Evolutionary conservation across 2,113 vertebrate species (phyloP).

Genomic region (Hirundichthys speculiger): DNA sequence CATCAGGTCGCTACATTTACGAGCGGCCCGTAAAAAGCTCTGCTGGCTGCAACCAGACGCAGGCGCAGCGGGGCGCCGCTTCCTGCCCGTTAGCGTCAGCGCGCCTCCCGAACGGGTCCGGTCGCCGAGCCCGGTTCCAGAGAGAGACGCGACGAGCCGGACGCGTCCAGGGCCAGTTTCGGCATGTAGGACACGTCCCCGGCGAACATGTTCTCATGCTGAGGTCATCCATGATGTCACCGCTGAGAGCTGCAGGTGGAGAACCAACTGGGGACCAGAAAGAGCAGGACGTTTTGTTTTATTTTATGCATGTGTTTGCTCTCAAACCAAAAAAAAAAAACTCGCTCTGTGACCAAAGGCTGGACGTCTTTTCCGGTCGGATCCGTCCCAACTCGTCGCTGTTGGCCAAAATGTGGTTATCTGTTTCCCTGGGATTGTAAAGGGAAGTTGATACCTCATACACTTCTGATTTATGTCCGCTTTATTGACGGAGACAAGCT

Average conservation of each 20-base stretch:
- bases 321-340: constrained; percentile 27
- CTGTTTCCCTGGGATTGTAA: constrained; percentile 48
- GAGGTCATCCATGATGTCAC: constrained; percentile 77
- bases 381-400: constrained; percentile 27
- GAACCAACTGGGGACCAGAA: constrained; percentile 49
- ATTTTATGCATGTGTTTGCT: constrained; percentile 56
- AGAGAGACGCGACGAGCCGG: constrained; percentile 46
- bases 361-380: constrained; percentile 58
- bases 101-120: constrained; percentile 47
- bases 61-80: constrained; percentile 50
- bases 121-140: constrained; percentile 38
- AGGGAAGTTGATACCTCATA: constrained; percentile 57
- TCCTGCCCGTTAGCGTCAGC: constrained; percentile 40
- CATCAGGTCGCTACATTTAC: constrained; percentile 85
- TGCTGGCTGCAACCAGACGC: constrained; percentile 61
- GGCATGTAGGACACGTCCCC: constrained; percentile 73
- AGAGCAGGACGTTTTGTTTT: constrained; percentile 23
- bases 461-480: constrained; percentile 44
- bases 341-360: constrained; percentile 33
- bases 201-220: constrained; percentile 66
- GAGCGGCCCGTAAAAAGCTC: constrained; percentile 81
- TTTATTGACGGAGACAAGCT: constrained; percentile 26
- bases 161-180: constrained; percentile 46
- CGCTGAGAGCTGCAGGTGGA: constrained; percentile 73
- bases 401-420: constrained; percentile 45